Base-by-base conservation (phyloP, 2,113 vertebrate species). In the Peromyscus maniculatus region DNA sequence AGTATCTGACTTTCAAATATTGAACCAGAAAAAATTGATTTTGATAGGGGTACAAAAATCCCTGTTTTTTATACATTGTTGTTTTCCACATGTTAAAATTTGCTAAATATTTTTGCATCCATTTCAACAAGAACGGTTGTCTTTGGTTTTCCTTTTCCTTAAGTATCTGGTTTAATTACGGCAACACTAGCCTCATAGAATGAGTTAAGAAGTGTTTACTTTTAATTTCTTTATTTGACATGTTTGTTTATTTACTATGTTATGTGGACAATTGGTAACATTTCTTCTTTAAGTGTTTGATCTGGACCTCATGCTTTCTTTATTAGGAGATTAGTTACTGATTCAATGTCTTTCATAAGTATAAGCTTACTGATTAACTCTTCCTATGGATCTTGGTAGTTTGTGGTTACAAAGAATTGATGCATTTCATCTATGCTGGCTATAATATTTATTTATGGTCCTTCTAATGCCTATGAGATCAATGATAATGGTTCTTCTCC, bases 91-190 rank as follows among this genome's bases (percentile, higher is more conserved):
- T 79, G n/a, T 24, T 69, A 88, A 71, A 69, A 67, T 87, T 67
- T 87, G 52, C 17, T 75, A 13, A 74, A 24, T 39, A 91, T n/a
- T 16, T 96, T 67, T 59, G 13, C 13, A 86, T 74, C 57, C 78
- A 93, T 89, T 89, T 89, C 86, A 79, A 62, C 78, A 55, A 62
- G 69, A 95, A 43, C 78, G 49, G 59, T 24, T 24, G 74, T 77
- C 52, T 91, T 26, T 69, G 46, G 62, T 66, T 72, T 93, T n/a
- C 21, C n/a, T 93, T 77, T 43, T 86, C 64, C 4, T 52, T 10
- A 59, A n/a, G 49, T 89, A 39, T n/a, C 49, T 52, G 39, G 22
- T 80, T 59, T 86, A 78, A 52, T 79, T 52, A 17, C 3, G 46
- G 28, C 46, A 79, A 82, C 31, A 57, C 5, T 17, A 33, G 7